Percentiles rank a stretch among this genome's conserved stretches.
These are phyloP conservation scores for Cichlasoma orientale DNA, from an alignment of 2,797 vertebrate genomes.

Conservation along the genomic window DNA sequence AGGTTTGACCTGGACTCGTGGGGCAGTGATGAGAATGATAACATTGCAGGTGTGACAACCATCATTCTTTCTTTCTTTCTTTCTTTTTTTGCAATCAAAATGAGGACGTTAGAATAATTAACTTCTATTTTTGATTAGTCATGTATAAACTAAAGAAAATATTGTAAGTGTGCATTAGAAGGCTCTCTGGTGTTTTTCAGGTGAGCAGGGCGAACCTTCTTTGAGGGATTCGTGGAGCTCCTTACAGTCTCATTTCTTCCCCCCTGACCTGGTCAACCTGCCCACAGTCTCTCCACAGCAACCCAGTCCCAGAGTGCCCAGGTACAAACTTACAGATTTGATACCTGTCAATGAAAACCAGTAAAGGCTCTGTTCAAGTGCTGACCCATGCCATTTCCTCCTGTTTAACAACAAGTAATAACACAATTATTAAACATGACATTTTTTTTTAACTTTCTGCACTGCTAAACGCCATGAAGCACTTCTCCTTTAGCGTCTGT, in stretches of 20 bases:
- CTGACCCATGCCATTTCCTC: background rate
- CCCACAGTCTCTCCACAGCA: constrained; percentile 39
- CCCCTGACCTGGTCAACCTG: constrained; percentile 74
- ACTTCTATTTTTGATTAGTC: background rate
- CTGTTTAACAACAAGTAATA: background rate
- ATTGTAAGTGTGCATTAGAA: background rate
- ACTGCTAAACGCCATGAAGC: no score
- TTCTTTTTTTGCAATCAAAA: background rate
- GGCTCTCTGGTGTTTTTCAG: constrained; percentile 45
- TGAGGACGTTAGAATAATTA: background rate
- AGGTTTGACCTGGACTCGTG: constrained; percentile 76
- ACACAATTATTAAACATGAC: background rate
- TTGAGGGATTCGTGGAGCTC: constrained; percentile 77
- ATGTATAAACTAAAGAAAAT: background rate
- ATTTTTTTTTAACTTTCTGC: no score
- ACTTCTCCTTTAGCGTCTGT: no score
- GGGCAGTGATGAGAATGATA: constrained; percentile 79
- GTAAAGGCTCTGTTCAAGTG: background rate
- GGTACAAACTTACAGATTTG: constrained; percentile 51
- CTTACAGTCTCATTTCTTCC: constrained; percentile 73
- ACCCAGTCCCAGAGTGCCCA: constrained; percentile 9
- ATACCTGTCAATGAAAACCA: background rate
- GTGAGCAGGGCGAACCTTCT: constrained; percentile 65
- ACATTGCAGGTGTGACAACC: constrained; percentile 60
- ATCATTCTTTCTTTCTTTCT: background rate